A percentile compares a stretch with the other conserved stretches of the same genome.
Evolutionary conservation across 2,888 invertebrate genomes (phyloP).

Genomic region (Sinhomidia bicolor): DNA sequence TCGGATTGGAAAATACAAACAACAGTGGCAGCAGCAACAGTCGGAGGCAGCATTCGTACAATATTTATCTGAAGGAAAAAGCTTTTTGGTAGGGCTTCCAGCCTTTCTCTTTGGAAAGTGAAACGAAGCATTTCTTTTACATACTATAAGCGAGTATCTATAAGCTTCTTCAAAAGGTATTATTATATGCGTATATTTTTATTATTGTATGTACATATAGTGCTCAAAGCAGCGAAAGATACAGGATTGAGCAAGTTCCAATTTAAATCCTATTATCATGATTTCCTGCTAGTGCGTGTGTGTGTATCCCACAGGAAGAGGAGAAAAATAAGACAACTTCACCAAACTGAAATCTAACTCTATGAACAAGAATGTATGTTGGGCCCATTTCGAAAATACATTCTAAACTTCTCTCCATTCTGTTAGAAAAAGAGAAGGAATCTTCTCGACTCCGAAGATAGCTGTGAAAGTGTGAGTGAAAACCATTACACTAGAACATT

Average conservation of each 20-base stretch:
- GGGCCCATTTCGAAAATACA: background rate
- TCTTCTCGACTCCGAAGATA: background rate
- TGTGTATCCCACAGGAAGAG: conserved; percentile 37
- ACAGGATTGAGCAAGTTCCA: conserved; percentile 65
- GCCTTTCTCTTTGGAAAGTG: too few relatives aligned
- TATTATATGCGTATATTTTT: too few relatives aligned
- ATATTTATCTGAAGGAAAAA: too few relatives aligned
- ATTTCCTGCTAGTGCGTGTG: conserved; percentile 60
- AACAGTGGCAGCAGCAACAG: too few relatives aligned
- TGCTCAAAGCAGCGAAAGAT: conserved; percentile 1
- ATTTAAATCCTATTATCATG: conserved; percentile 71
- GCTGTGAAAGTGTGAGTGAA: background rate
- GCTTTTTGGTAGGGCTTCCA: too few relatives aligned
- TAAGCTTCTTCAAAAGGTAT: too few relatives aligned
- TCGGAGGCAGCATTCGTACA: too few relatives aligned
- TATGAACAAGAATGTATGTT: too few relatives aligned
- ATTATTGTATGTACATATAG: too few relatives aligned
- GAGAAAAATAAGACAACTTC: background rate
- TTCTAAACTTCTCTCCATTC: background rate
- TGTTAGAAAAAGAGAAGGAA: background rate
- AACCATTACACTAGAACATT: conserved; percentile 17
- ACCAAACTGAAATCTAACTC: background rate
- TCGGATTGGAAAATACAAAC: too few relatives aligned
- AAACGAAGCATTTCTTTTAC: too few relatives aligned
- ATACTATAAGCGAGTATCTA: too few relatives aligned